Evolutionary conservation across 2,888 invertebrate genomes (phyloP).

Genomic region (Andrena camellia): DNA sequence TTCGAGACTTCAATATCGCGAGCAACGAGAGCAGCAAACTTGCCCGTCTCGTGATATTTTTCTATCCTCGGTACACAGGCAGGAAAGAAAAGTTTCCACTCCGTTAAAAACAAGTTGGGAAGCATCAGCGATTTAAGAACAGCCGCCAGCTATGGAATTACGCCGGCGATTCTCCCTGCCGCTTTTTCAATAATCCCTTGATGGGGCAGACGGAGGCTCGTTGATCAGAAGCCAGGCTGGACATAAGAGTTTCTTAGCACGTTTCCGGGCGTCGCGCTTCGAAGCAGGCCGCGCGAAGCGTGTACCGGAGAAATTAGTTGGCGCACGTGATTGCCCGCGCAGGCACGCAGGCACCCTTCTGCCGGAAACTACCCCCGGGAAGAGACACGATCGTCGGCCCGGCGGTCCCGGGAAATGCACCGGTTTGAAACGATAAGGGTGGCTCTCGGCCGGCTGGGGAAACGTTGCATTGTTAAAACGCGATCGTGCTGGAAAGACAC

Average conservation of each 20-base stretch:
- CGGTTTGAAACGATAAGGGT: constrained; percentile 40
- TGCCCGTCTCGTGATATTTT: background rate
- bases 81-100: background rate
- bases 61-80: background rate
- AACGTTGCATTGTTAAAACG: constrained; percentile 14
- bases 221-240: constrained; percentile 34
- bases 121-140: background rate
- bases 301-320: constrained; percentile 77
- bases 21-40: background rate
- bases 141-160: background rate
- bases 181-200: constrained; percentile 35
- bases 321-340: constrained; percentile 76
- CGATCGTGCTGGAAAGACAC: constrained; percentile 10
- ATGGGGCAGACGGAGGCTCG: background rate
- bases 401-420: constrained; percentile 28
- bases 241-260: constrained; percentile 72
- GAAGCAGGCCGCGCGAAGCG: constrained; percentile 46
- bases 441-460: background rate
- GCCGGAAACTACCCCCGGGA: constrained; percentile 36
- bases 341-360: constrained; percentile 76
- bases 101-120: background rate
- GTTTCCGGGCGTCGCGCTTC: constrained; percentile 55
- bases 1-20: background rate
- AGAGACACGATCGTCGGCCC: constrained; percentile 40
- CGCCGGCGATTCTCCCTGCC: background rate